These are phyloP conservation scores for Corythaeola cristata DNA, from an alignment of 2,113 vertebrate species.

Conservation along the genomic window DNA sequence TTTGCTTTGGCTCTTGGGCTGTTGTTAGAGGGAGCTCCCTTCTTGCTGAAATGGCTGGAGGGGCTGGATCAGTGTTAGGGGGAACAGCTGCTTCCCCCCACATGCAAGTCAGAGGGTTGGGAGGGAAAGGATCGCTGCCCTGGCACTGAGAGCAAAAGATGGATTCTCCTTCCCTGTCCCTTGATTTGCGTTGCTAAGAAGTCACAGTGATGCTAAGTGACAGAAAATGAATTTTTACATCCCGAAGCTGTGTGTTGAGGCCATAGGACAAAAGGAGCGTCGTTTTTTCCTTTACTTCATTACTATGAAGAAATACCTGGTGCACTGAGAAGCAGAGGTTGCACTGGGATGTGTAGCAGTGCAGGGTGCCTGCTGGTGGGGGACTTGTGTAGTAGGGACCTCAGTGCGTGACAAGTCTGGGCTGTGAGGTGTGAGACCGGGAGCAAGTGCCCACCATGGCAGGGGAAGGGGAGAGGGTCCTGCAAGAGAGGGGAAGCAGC, in stretches of 20 bases:
- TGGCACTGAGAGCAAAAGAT: conserved; percentile 2
- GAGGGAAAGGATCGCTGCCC: not conserved
- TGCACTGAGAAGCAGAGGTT: not conserved
- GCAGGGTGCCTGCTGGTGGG: not conserved
- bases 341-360: not conserved
- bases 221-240: not conserved
- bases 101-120: not conserved
- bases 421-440: not conserved
- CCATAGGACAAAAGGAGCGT: not conserved
- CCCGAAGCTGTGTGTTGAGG: not conserved
- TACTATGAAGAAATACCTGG: not conserved
- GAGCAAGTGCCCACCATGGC: not conserved
- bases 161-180: not conserved
- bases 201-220: not conserved
- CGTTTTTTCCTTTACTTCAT: not conserved
- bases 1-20: not conserved
- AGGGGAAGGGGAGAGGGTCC: not conserved
- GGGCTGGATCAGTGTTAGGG: not conserved
- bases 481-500: not conserved
- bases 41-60: not conserved
- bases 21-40: not conserved
- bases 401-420: not conserved
- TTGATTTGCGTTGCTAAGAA: conserved; percentile 23
- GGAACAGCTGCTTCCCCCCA: not conserved
- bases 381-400: not conserved